Evolutionary conservation across 2,797 vertebrate genomes (phyloP).

Genomic region (Rhinophrynus dorsalis): DNA sequence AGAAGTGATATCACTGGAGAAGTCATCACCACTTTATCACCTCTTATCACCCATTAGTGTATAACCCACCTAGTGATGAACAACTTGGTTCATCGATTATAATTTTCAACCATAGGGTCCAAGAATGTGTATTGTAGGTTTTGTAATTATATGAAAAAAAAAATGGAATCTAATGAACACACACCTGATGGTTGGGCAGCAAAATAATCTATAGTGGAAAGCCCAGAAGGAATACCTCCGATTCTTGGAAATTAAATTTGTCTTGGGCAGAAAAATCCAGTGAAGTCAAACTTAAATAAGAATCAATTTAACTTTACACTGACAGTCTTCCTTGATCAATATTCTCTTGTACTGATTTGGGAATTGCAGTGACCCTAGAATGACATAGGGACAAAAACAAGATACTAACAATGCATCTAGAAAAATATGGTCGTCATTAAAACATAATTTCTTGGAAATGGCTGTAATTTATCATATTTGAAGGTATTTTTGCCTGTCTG

Average conservation of each 20-base stretch:
- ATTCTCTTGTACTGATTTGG: slow-evolving; percentile 6
- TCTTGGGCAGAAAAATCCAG: not conserved
- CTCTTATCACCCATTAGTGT: too few relatives aligned
- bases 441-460: not conserved
- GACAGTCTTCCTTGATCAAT: slow-evolving; percentile 7
- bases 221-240: not conserved
- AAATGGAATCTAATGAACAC: not conserved
- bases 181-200: not conserved
- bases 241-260: not conserved
- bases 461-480: not conserved
- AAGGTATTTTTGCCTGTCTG: not conserved
- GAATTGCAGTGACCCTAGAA: not conserved
- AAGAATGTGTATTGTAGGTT: too few relatives aligned
- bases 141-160: too few relatives aligned
- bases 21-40: too few relatives aligned
- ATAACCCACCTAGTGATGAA: too few relatives aligned
- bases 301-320: slow-evolving; percentile 12
- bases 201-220: not conserved
- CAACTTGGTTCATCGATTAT: too few relatives aligned
- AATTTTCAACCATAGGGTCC: too few relatives aligned
- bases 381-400: not conserved
- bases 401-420: slow-evolving; percentile 14
- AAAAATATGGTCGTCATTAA: not conserved
- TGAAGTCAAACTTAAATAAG: not conserved
- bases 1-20: too few relatives aligned